Conservation (phyloP, 92 coral and sea anemone genomes). For the Zoanthus sansibaricus region DNA sequence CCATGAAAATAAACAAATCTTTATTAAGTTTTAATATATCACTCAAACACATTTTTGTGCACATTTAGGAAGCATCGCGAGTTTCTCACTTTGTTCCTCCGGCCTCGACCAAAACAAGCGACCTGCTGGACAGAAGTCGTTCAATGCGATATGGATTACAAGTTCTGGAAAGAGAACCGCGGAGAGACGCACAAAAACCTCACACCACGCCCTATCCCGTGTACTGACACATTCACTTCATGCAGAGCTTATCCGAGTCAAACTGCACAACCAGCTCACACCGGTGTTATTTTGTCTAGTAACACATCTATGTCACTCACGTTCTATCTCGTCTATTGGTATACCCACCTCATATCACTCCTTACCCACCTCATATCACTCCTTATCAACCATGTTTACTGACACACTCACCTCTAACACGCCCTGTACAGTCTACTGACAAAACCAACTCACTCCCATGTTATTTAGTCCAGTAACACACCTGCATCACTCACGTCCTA, state of each 20-base stretch:
- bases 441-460: too few relatives aligned
- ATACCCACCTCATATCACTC: too few relatives aligned
- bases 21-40: not conserved
- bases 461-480: too few relatives aligned
- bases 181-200: conserved; percentile 48
- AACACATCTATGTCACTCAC: not conserved
- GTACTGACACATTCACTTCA: conserved; percentile 16
- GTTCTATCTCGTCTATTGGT: not conserved
- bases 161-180: conserved; percentile 76
- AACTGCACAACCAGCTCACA: too few relatives aligned
- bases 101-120: conserved; percentile 60
- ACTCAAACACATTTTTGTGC: too few relatives aligned
- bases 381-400: not conserved
- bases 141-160: conserved; percentile 80
- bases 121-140: conserved; percentile 76
- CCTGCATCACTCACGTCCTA: too few relatives aligned
- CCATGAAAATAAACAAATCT: not conserved
- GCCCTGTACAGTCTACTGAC: too few relatives aligned
- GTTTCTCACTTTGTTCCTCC: conserved; percentile 40
- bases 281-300: not conserved
- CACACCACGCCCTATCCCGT: conserved; percentile 80
- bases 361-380: too few relatives aligned
- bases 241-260: too few relatives aligned
- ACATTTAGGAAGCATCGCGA: conserved; percentile 26
- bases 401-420: not conserved